Conservation (phyloP, 2,888 invertebrate genomes). For the Mechanitis messenoides region DNA sequence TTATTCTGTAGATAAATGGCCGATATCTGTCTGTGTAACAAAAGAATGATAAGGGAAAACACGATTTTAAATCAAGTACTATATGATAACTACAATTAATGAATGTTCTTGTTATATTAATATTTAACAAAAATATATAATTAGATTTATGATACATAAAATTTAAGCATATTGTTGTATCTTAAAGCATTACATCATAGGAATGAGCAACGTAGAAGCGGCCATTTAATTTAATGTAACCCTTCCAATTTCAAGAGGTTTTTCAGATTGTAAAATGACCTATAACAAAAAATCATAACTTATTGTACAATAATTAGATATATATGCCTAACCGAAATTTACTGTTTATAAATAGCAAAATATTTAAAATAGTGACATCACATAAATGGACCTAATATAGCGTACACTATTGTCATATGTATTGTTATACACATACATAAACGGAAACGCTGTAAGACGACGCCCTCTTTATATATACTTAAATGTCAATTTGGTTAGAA, state of each 20-base stretch:
- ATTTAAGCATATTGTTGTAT: too few species aligned
- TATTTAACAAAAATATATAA: too few species aligned
- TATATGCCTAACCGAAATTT: background rate
- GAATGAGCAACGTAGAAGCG: slow-evolving; percentile 36
- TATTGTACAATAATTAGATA: slow-evolving; percentile 2
- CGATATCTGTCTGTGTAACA: background rate
- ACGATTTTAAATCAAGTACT: slow-evolving; percentile 1
- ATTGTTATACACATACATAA: slow-evolving; percentile 24
- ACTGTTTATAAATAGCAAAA: background rate
- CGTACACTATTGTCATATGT: slow-evolving; percentile 23
- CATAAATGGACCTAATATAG: slow-evolving; percentile 11
- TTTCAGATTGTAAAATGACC: slow-evolving; percentile 4
- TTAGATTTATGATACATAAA: too few species aligned
- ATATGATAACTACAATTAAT: background rate
- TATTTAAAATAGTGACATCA: slow-evolving; percentile 1
- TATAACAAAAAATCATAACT: background rate
- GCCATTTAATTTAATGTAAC: slow-evolving; percentile 53
- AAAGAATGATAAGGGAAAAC: background rate
- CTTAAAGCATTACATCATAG: slow-evolving; percentile 7
- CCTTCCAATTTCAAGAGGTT: slow-evolving; percentile 45
- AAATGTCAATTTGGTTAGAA: slow-evolving; percentile 15
- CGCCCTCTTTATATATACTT: slow-evolving; percentile 21
- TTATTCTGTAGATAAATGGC: slow-evolving; percentile 1
- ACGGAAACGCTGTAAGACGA: slow-evolving; percentile 21
- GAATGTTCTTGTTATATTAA: too few species aligned